Conservation (phyloP, 1,140 invertebrate genomes). For the Anastatus disparis region DNA sequence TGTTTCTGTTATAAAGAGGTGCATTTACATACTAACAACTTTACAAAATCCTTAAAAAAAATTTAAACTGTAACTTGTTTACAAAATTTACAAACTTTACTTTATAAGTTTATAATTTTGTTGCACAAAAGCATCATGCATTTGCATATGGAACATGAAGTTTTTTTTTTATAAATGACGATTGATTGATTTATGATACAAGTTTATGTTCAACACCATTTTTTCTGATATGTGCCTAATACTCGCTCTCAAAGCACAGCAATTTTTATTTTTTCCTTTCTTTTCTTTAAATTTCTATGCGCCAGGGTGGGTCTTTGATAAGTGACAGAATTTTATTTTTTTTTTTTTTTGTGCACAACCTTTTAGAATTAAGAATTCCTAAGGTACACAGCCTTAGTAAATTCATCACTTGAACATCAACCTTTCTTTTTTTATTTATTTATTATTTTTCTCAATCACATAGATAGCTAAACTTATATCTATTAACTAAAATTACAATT, state of each 20-base stretch:
- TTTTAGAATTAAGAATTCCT: slow-evolving; percentile 38
- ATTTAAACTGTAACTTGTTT: slow-evolving; percentile 21
- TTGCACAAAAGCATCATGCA: slow-evolving; percentile 23
- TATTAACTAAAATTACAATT: slow-evolving; percentile 38
- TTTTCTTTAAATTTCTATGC: slow-evolving; percentile 15
- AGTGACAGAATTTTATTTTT: slow-evolving; percentile 48
- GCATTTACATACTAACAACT: background rate
- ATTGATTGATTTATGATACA: slow-evolving; percentile 41
- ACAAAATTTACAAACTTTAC: slow-evolving; percentile 28
- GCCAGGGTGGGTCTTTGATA: background rate
- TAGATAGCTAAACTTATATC: slow-evolving; percentile 37
- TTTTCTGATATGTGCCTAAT: slow-evolving; percentile 57
- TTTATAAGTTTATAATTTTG: slow-evolving; percentile 5
- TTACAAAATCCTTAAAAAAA: background rate
- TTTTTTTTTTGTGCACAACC: slow-evolving; percentile 55
- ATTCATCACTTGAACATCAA: slow-evolving; percentile 43
- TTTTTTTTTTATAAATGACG: slow-evolving; percentile 18
- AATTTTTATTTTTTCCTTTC: too few species aligned
- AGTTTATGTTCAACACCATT: slow-evolving; percentile 32
- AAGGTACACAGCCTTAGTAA: slow-evolving; percentile 40
- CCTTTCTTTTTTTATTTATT: too few species aligned
- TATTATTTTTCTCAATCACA: too few species aligned
- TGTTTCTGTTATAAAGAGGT: background rate
- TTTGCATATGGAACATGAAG: slow-evolving; percentile 33
- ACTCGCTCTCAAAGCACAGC: slow-evolving; percentile 49